A percentile compares a stretch with the other conserved stretches of the same genome.
These are phyloP conservation scores for Molossus molossus DNA, from an alignment of 2,797 vertebrate genomes.

Conservation along the genomic window DNA sequence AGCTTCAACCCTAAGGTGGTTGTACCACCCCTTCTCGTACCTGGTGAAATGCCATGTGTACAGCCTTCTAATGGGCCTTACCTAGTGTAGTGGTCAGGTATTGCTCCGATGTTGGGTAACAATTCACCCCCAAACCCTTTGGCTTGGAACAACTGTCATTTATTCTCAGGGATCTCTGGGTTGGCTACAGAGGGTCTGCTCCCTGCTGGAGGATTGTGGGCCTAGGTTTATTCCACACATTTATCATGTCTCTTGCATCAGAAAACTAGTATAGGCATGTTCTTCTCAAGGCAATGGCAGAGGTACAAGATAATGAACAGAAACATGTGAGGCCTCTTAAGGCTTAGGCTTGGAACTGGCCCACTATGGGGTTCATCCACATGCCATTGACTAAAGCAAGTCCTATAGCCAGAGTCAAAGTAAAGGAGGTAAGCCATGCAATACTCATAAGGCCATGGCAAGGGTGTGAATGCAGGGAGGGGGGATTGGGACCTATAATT, in stretches of 20 bases:
- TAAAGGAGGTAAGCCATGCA: background rate
- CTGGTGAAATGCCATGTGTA: background rate
- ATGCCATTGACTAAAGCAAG: conserved; percentile 25
- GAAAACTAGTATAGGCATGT: background rate
- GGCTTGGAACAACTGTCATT: conserved; percentile 1
- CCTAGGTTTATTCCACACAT: background rate
- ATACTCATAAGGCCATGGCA: background rate
- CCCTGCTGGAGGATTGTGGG: background rate
- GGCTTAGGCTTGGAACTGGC: background rate
- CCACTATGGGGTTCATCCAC: background rate
- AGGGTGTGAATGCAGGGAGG: background rate
- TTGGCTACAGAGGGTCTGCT: background rate
- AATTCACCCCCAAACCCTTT: background rate
- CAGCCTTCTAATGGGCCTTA: background rate
- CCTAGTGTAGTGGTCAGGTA: background rate
- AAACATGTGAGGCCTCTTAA: conserved; percentile 29
- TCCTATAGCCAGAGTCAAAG: background rate
- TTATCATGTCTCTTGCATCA: conserved; percentile 17
- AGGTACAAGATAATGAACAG: background rate
- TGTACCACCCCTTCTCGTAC: background rate
- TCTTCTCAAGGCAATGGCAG: conserved; percentile 13
- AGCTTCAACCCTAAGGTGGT: background rate
- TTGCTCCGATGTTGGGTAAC: background rate
- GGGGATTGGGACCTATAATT: background rate
- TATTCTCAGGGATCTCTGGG: background rate